A percentile compares a stretch with the other conserved stretches of the same genome.
These are phyloP conservation scores for Staurois parvus DNA, from an alignment of 2,797 vertebrate species.

Conservation along the genomic window DNA sequence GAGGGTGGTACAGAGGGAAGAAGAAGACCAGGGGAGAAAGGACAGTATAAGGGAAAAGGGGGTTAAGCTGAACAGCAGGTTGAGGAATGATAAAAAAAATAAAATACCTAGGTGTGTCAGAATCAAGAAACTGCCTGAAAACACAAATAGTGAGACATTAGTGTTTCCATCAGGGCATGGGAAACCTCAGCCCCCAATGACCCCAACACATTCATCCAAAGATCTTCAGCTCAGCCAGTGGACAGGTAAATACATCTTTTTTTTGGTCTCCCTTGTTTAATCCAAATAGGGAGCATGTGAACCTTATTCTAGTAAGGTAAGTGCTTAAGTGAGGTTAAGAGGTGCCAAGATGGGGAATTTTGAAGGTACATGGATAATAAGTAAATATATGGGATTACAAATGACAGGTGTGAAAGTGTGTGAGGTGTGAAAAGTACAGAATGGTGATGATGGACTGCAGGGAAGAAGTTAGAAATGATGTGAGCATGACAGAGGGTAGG, in stretches of 20 bases:
- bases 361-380: conserved; percentile 6
- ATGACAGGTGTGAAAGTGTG: background rate
- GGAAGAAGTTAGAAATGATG: conserved; percentile 12
- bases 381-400: background rate
- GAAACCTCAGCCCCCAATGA: conserved; percentile 39
- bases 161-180: conserved; percentile 45
- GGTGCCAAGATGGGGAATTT: background rate
- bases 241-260: background rate
- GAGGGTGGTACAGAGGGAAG: conserved; percentile 29
- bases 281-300: background rate
- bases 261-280: background rate
- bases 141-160: conserved; percentile 86
- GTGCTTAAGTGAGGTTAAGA: background rate
- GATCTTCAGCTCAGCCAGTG: conserved; percentile 25
- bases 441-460: conserved; percentile 11
- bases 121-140: conserved; percentile 99
- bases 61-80: conserved; percentile 50
- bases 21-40: conserved; percentile 26
- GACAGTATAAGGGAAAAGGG: conserved; percentile 9
- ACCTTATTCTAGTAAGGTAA: background rate
- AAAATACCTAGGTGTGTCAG: conserved; percentile 99
- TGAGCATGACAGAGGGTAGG: conserved; percentile 4
- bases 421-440: background rate
- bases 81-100: conserved; percentile 66
- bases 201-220: conserved; percentile 50